Evolutionary conservation across 2,113 vertebrate genomes (phyloP).

Genomic region (Micromys minutus): DNA sequence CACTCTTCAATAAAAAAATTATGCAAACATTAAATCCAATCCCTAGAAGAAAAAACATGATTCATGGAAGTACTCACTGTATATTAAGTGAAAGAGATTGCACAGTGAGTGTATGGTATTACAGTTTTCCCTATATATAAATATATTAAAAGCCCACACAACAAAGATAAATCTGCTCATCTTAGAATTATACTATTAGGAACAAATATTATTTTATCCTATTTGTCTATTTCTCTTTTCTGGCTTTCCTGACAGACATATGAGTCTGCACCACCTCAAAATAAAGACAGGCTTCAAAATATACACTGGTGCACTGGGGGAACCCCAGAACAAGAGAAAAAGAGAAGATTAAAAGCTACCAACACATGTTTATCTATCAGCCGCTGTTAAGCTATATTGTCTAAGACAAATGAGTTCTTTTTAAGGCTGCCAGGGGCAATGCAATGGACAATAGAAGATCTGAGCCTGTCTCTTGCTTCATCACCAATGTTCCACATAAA

Average conservation of each 20-base stretch:
- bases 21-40: slow-evolving; percentile 47
- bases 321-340: not conserved
- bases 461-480: slow-evolving; percentile 15
- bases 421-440: slow-evolving; percentile 48
- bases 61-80: slow-evolving; percentile 5
- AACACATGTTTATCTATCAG: not conserved
- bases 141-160: slow-evolving; percentile 39
- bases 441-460: slow-evolving; percentile 23
- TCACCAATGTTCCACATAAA: slow-evolving; percentile 39
- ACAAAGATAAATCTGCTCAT: slow-evolving; percentile 35
- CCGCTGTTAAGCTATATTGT: slow-evolving; percentile 12
- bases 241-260: not conserved
- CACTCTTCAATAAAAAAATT: slow-evolving; percentile 44
- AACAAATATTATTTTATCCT: slow-evolving; percentile 34
- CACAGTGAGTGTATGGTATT: not conserved
- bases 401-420: slow-evolving; percentile 32
- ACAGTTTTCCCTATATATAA: slow-evolving; percentile 16
- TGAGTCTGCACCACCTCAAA: not conserved
- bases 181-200: not conserved
- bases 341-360: slow-evolving; percentile 44
- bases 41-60: slow-evolving; percentile 23
- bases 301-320: slow-evolving; percentile 16
- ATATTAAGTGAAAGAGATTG: slow-evolving; percentile 27
- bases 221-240: slow-evolving; percentile 38
- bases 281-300: slow-evolving; percentile 18